Evolutionary conservation across 2,888 invertebrate genomes (phyloP), one percentile per base, ranked within the genome.

Genomic region (Galeruca laticollis): DNA sequence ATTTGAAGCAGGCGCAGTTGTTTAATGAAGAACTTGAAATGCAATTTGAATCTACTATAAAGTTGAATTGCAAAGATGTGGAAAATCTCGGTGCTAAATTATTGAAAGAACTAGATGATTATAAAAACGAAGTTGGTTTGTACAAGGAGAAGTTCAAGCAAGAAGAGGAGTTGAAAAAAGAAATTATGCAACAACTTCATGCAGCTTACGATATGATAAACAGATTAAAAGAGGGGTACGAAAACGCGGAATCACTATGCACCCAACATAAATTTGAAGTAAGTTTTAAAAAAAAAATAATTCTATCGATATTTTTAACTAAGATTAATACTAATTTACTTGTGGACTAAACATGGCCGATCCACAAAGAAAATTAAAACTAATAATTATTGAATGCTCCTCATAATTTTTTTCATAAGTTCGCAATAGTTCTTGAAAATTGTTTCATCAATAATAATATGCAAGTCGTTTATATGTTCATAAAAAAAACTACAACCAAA

Each of bases 11-110:
- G 43, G 70, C 81, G 0, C 77, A 76, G 56, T 72, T 71, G 15
- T 68, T 75, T 10, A 82, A 80, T 43, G 83, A 85, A 60, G 82
- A 84, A 72, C 72, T 83, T 2, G 83, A 84, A 74, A 75, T 80
- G 70, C 82, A 84, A 64, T 80, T 80, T 68, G 82, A 83, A 70
- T 78, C 82, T 0, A 76, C 79, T 5, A 64, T 82, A 31, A 80
- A 81, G 69, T 57, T 80, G 54, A 79, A 80, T 37, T 76, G 82
- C 66, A 75, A 76, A 31, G 78, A 82, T 63, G 80, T 85, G 8
- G 54, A 75, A 10, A 21, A 73, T 6, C 18, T 84, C 1, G 79
- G 82, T 71, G 65, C 69, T 33, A 74, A 80, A n/a, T 73, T 86
- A 0, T 62, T 80, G 1, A 60, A 73, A n/a, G 83, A 83, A 76